Percentiles rank a stretch among this genome's conserved stretches.
These are phyloP conservation scores for Aspidiotus rigidus DNA, from an alignment of 2,888 invertebrate genomes.

Conservation along the genomic window DNA sequence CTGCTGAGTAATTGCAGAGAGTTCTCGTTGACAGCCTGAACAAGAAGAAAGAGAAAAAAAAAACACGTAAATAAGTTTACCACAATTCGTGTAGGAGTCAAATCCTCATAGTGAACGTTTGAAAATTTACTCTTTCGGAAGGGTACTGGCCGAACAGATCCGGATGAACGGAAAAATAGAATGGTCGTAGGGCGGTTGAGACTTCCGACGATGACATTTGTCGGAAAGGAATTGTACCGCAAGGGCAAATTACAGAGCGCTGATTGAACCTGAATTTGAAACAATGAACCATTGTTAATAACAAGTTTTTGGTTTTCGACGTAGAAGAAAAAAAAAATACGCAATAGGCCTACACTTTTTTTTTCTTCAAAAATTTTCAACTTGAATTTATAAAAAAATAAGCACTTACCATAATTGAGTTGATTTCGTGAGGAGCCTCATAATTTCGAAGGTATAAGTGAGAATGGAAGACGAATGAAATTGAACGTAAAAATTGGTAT, in stretches of 20 bases:
- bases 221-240: not conserved
- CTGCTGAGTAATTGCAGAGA: conserved; percentile 80
- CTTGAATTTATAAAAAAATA: too few species aligned
- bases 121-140: conserved; percentile 62
- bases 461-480: too few species aligned
- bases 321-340: too few species aligned
- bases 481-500: too few species aligned
- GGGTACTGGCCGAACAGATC: conserved; percentile 90
- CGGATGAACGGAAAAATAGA: conserved; percentile 92
- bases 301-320: not conserved
- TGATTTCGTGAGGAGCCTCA: too few species aligned
- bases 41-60: conserved; percentile 35
- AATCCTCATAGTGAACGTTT: not conserved
- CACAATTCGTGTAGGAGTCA: not conserved
- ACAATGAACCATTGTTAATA: not conserved
- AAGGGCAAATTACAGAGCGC: not conserved
- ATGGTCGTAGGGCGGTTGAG: conserved; percentile 81
- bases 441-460: too few species aligned
- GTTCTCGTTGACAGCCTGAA: conserved; percentile 77
- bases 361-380: too few species aligned
- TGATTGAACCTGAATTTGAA: conserved; percentile 36
- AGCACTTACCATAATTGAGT: too few species aligned
- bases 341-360: too few species aligned
- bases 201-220: conserved; percentile 67
- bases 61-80: not conserved